Percentiles rank a stretch among this genome's conserved stretches.
These are phyloP conservation scores for Drosophila quadrilineata DNA, from an alignment of 1,140 invertebrate genomes.

Conservation along the genomic window DNA sequence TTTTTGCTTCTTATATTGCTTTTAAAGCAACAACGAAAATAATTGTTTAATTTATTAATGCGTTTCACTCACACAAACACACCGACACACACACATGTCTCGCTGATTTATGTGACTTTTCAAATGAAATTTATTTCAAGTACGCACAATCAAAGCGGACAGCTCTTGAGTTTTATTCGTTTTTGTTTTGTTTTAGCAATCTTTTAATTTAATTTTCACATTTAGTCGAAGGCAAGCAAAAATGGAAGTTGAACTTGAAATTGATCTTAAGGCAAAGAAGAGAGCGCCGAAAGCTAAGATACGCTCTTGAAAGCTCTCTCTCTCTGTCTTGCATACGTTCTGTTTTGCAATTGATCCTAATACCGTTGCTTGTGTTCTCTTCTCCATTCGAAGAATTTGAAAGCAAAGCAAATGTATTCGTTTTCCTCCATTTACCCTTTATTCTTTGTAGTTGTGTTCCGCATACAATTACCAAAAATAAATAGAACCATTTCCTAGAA, in stretches of 20 bases:
- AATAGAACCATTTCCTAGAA: slow-evolving; percentile 32
- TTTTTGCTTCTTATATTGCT: slow-evolving; percentile 22
- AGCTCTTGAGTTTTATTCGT: slow-evolving; percentile 16
- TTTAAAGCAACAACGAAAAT: slow-evolving; percentile 34
- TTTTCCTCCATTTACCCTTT: too few species aligned
- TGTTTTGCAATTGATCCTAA: too few species aligned
- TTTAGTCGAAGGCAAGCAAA: slow-evolving; percentile 1
- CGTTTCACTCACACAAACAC: slow-evolving; percentile 38
- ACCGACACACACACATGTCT: slow-evolving; percentile 7
- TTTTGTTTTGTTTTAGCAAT: slow-evolving; percentile 10
- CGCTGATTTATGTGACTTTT: slow-evolving; percentile 47
- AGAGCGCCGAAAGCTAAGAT: too few species aligned
- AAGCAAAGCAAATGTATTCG: too few species aligned
- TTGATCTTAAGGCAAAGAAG: not conserved
- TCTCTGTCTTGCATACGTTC: too few species aligned
- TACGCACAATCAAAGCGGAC: slow-evolving; percentile 7
- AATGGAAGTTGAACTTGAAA: slow-evolving; percentile 13
- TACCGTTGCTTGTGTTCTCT: too few species aligned
- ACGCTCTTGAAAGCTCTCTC: slow-evolving; percentile 1
- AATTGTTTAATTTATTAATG: slow-evolving; percentile 61
- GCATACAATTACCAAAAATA: slow-evolving; percentile 46
- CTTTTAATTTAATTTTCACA: slow-evolving; percentile 50
- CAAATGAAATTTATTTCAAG: slow-evolving; percentile 36
- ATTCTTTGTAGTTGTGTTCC: too few species aligned
- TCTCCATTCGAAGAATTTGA: too few species aligned